These are phyloP conservation scores for Okapia johnstoni DNA, from an alignment of 2,113 vertebrate species.

Conservation along the genomic window DNA sequence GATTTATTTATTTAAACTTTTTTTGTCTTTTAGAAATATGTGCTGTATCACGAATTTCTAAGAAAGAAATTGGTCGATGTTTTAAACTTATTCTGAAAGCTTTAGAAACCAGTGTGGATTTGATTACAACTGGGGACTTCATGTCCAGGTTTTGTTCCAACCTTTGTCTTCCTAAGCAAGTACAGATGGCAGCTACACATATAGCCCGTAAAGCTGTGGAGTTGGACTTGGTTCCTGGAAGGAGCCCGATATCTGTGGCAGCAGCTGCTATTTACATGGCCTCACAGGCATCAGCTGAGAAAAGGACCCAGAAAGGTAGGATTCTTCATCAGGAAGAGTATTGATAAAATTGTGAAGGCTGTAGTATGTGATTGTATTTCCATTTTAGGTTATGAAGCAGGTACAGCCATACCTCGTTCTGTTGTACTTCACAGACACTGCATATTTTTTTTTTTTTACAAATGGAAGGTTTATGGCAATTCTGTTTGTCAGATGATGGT, in stretches of 20 bases:
- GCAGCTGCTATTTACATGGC: constrained; percentile 99
- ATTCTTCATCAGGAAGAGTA: background rate
- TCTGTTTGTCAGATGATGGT: background rate
- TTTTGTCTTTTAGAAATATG: constrained; percentile 90
- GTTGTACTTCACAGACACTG: background rate
- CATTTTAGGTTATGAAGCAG: background rate
- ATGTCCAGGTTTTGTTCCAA: constrained; percentile 99
- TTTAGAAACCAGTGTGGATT: constrained; percentile 97
- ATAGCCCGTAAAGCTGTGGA: constrained; percentile 98
- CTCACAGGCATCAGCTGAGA: constrained; percentile 97
- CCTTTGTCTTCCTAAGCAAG: constrained; percentile 96
- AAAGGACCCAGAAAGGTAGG: constrained; percentile 98
- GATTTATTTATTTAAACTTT: background rate
- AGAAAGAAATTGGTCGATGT: constrained; percentile 99
- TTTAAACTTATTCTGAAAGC: constrained; percentile 99
- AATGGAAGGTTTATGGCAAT: background rate
- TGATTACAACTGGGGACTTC: constrained; percentile 98
- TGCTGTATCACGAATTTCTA: constrained; percentile 97
- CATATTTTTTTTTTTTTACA: background rate
- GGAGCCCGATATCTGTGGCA: constrained; percentile 97
- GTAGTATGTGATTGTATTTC: background rate
- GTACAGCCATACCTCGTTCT: background rate
- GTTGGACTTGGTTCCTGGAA: constrained; percentile 95
- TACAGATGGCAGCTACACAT: constrained; percentile 97
- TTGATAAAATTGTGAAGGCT: background rate